Percentiles rank a stretch among this genome's conserved stretches.
These are phyloP conservation scores for Bombus balteatus DNA, from an alignment of 1,140 invertebrate species.

Conservation along the genomic window DNA sequence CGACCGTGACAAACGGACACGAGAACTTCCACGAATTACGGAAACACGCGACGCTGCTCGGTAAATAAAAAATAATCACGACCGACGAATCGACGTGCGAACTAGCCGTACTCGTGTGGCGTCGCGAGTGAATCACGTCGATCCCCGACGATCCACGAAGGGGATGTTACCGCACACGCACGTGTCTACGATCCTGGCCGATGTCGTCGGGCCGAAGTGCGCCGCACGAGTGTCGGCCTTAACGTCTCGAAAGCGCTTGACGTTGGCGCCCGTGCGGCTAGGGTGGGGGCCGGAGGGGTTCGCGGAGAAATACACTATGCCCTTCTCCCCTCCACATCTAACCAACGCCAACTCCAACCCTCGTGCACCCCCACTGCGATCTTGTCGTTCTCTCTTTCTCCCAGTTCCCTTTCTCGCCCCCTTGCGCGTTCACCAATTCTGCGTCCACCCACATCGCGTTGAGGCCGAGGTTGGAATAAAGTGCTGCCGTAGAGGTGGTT, in stretches of 20 bases:
- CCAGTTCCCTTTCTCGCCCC: constrained; percentile 2
- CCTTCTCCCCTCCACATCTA: constrained; percentile 36
- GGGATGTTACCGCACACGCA: constrained; percentile 39
- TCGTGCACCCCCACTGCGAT: constrained; percentile 43
- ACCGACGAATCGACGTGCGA: background rate
- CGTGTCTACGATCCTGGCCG: constrained; percentile 50
- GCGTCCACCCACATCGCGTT: constrained; percentile 61
- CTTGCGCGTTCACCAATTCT: constrained; percentile 52
- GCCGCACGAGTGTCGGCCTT: constrained; percentile 79
- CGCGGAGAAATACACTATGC: constrained; percentile 62
- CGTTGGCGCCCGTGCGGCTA: constrained; percentile 72
- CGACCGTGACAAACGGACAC: background rate
- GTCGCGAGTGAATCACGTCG: background rate
- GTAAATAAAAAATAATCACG: background rate
- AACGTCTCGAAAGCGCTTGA: constrained; percentile 77
- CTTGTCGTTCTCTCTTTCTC: constrained; percentile 15
- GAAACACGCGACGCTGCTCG: background rate
- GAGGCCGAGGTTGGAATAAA: constrained; percentile 70
- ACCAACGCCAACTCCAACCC: constrained; percentile 37
- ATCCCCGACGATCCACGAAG: background rate
- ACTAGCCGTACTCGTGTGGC: background rate
- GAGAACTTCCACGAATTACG: background rate
- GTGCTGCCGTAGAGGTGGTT: constrained; percentile 64
- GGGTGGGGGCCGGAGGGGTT: constrained; percentile 69
- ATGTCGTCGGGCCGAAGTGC: constrained; percentile 77